Evolutionary conservation across 2,113 vertebrate species (phyloP), one percentile per base, ranked within the genome.

Genomic region (Fukomys damarensis): DNA sequence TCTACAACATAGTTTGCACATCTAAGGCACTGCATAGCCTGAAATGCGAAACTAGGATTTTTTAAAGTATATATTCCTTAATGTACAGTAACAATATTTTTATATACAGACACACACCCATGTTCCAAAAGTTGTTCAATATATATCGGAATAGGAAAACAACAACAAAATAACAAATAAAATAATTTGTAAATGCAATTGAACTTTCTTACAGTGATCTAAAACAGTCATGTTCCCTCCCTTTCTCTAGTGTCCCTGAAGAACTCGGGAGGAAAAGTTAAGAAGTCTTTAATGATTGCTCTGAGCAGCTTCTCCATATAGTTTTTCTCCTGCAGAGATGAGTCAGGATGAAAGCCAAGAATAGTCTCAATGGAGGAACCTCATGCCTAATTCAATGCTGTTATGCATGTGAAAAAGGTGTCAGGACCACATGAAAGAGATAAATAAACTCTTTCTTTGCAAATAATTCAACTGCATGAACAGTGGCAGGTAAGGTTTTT

Each of bases 1-100:
- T 96, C 30, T 46, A 83, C 72, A 88, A 66, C 66, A 24, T 17
- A 84, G 5, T 89, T 70, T 92, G 68, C 92, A 93, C 24, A 82
- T 70, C 32, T n/a, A 86, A 77, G 66, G 66, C 49, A 74, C 32
- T 80, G 59, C 52, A 58, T 81, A 94, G 68, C 30, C 38, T 65
- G 26, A 89, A 61, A 63, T 77, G 76, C 35, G 35, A 49, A 49
- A 43, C 38, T 17, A 35, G 58, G 77, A 80, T 43, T 90, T 86
- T 86, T 11, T 81, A 65, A 85, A 81, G 26, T 10, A 86, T 65
- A 26, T 3, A 56, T 2, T 52, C 6, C 77, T 89, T 89, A 58
- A 63, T 19, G 58, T 22, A 52, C 8, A 89, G 52, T 58, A 85
- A n/a, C 17, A 26, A 52, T 59, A 41, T 26, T 81, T 94, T 88